Conservation (phyloP, 2,888 invertebrate genomes). For the Sthenelais limicola region DNA sequence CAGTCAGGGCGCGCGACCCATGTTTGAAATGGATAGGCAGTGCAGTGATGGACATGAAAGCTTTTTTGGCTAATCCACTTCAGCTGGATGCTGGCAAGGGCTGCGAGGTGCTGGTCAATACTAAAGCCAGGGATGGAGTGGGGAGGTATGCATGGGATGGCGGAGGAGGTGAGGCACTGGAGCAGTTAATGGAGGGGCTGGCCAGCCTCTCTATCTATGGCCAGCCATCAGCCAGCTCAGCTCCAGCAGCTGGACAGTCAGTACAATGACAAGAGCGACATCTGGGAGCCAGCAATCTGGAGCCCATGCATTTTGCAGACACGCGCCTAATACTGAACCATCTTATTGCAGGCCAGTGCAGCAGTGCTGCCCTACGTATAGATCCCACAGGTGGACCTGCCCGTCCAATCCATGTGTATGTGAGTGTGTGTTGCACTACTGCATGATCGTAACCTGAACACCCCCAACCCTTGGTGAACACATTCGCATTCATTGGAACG, state of each 20-base stretch:
- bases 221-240: neutral
- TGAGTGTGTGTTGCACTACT: too few relatives aligned
- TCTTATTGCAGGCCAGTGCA: too few relatives aligned
- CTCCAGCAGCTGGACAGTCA: constrained; percentile 8
- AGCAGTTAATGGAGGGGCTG: constrained; percentile 24
- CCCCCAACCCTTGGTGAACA: too few relatives aligned
- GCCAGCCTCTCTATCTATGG: constrained; percentile 2
- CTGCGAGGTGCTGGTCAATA: constrained; percentile 27
- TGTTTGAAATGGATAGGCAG: constrained; percentile 30
- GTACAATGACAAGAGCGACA: constrained; percentile 23
- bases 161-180: constrained; percentile 4
- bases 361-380: too few relatives aligned
- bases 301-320: too few relatives aligned
- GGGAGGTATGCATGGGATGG: constrained; percentile 5
- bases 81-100: neutral
- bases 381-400: too few relatives aligned
- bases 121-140: neutral
- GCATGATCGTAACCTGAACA: too few relatives aligned
- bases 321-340: too few relatives aligned
- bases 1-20: too few relatives aligned
- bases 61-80: constrained; percentile 37
- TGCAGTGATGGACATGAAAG: constrained; percentile 10
- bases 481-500: too few relatives aligned
- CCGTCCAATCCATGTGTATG: too few relatives aligned
- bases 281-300: too few relatives aligned